Conservation (phyloP, 1,140 invertebrate species). For the Pseudomyrmex dendroicus region DNA sequence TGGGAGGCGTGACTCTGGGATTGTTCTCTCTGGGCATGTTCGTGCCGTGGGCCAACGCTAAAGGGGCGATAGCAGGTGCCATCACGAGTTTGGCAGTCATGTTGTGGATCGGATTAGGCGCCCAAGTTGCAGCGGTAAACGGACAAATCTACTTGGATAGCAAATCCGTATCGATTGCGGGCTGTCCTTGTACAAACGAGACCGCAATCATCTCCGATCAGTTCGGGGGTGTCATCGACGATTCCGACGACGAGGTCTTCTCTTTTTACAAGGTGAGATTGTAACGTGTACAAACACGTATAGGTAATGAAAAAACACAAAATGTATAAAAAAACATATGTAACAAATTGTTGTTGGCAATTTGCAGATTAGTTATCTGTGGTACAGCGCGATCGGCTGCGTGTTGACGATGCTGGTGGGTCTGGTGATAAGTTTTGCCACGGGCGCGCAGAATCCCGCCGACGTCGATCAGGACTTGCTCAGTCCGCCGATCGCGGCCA, state of each 20-base stretch:
- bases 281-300: too few species aligned
- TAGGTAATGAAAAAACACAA: not conserved
- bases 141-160: slow-evolving; percentile 82
- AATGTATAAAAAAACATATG: too few species aligned
- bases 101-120: slow-evolving; percentile 91
- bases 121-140: slow-evolving; percentile 87
- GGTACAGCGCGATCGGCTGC: slow-evolving; percentile 92
- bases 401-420: slow-evolving; percentile 90
- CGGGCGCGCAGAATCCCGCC: slow-evolving; percentile 86
- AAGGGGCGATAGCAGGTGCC: slow-evolving; percentile 89
- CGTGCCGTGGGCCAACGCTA: slow-evolving; percentile 93
- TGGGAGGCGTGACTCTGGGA: slow-evolving; percentile 93
- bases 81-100: slow-evolving; percentile 87
- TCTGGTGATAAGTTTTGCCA: slow-evolving; percentile 89
- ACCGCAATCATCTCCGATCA: slow-evolving; percentile 52
- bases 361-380: slow-evolving; percentile 89
- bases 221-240: too few species aligned
- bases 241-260: slow-evolving; percentile 42
- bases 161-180: slow-evolving; percentile 82
- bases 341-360: not conserved
- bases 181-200: slow-evolving; percentile 84
- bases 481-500: slow-evolving; percentile 84
- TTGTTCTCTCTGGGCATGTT: slow-evolving; percentile 95
- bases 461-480: slow-evolving; percentile 86
- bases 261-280: slow-evolving; percentile 76